A percentile compares a stretch with the other conserved stretches of the same genome.
Evolutionary conservation across 2,797 vertebrate genomes (phyloP).

Genomic region (Phoxinus dragarum): DNA sequence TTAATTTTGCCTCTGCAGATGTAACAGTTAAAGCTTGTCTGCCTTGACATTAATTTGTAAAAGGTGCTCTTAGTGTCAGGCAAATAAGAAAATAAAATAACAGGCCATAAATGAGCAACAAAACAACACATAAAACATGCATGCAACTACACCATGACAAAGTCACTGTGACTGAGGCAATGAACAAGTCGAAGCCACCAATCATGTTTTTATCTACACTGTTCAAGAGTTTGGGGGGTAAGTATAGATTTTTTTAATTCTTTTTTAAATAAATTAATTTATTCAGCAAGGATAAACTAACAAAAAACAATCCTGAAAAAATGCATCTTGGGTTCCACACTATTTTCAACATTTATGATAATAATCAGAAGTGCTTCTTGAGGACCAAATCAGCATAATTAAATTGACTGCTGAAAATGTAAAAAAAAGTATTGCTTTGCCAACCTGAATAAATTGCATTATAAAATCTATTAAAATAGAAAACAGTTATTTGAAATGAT

Average conservation of each 20-base stretch:
- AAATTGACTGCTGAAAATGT: not conserved
- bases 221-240: not conserved
- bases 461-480: too few species aligned
- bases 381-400: not conserved
- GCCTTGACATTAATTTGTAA: conserved; percentile 81
- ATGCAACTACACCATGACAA: conserved; percentile 75
- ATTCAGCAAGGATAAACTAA: not conserved
- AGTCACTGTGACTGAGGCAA: conserved; percentile 72
- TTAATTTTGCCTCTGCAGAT: conserved; percentile 6
- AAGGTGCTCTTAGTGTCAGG: conserved; percentile 69
- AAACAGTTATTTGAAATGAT: too few species aligned
- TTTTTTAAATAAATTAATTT: not conserved
- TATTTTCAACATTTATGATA: not conserved
- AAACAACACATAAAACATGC: conserved; percentile 73
- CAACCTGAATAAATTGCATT: not conserved
- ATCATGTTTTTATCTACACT: conserved; percentile 89
- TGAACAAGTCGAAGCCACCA: conserved; percentile 81
- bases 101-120: conserved; percentile 62
- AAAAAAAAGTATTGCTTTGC: not conserved
- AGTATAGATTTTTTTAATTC: not conserved
- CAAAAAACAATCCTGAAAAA: not conserved
- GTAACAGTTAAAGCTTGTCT: conserved; percentile 78
- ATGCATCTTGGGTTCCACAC: not conserved
- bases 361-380: not conserved
- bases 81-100: conserved; percentile 68